Conservation (phyloP, 2,113 vertebrate species). For the Microcebus ravelobensis region DNA sequence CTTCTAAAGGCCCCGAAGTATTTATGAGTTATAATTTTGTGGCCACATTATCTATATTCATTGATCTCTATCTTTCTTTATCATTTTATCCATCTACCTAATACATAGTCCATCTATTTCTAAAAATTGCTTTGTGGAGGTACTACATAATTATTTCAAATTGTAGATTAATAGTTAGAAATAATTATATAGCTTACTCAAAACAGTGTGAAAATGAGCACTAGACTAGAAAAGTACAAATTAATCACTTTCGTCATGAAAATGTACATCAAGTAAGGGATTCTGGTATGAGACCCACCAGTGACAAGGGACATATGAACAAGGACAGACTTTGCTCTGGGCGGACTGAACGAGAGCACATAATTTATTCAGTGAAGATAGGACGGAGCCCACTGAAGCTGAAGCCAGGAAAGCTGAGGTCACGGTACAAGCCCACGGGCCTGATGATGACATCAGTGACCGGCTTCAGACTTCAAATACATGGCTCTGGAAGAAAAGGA, state of each 20-base stretch:
- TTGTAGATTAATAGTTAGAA: neutral
- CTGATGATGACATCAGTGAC: neutral
- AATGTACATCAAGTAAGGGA: neutral
- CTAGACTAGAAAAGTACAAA: neutral
- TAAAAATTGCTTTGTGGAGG: neutral
- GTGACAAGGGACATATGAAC: neutral
- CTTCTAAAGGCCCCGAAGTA: neutral
- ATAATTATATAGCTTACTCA: neutral
- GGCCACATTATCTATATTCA: neutral
- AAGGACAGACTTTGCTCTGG: neutral
- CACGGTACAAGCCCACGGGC: neutral
- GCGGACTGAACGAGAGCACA: neutral
- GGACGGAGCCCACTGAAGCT: neutral
- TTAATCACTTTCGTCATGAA: neutral
- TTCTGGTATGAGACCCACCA: neutral
- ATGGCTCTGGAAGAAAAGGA: neutral
- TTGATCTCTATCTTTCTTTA: neutral
- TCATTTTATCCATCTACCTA: neutral
- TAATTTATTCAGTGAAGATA: neutral
- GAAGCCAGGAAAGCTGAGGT: neutral
- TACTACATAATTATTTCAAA: neutral
- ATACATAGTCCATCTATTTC: neutral
- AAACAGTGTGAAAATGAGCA: neutral
- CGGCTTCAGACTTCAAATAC: neutral
- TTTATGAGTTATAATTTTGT: neutral